phyloP scores from a whole-genome alignment of 2,113 vertebrate species.

The Brachypteracias leptosomus region DNA sequence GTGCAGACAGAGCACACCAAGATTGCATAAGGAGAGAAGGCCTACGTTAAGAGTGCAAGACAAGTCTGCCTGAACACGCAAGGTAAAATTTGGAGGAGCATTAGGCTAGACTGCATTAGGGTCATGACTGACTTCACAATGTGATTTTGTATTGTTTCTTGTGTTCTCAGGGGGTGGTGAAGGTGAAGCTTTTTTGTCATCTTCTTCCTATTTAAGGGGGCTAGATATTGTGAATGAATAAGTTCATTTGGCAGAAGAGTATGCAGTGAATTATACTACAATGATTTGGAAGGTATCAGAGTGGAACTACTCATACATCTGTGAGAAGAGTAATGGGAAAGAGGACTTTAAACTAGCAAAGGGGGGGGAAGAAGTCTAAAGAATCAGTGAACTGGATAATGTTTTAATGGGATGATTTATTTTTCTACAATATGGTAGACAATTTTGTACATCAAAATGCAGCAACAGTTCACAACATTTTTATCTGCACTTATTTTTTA shows the following conservation, averaged over 20 bases:
- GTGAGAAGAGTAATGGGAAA: neutral
- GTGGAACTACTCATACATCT: neutral
- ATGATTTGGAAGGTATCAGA: neutral
- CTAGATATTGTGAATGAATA: neutral
- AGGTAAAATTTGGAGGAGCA: neutral
- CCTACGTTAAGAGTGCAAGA: neutral
- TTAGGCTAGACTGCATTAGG: neutral
- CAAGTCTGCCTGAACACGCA: neutral
- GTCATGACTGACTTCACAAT: neutral
- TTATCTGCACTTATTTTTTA: neutral
- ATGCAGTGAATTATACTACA: neutral
- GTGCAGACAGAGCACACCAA: neutral
- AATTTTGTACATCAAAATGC: neutral
- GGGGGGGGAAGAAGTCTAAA: neutral
- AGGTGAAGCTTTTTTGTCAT: neutral
- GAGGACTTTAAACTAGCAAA: neutral
- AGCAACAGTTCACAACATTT: neutral
- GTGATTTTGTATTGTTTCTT: neutral
- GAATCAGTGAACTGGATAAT: neutral
- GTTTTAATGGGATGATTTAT: neutral
- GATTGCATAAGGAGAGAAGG: neutral
- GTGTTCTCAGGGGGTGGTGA: neutral
- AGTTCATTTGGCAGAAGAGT: neutral
- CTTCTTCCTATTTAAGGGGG: neutral
- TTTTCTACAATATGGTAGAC: neutral